These are phyloP conservation scores for Emydoidea blandingii DNA, from an alignment of 2,797 vertebrate genomes.

Conservation along the genomic window DNA sequence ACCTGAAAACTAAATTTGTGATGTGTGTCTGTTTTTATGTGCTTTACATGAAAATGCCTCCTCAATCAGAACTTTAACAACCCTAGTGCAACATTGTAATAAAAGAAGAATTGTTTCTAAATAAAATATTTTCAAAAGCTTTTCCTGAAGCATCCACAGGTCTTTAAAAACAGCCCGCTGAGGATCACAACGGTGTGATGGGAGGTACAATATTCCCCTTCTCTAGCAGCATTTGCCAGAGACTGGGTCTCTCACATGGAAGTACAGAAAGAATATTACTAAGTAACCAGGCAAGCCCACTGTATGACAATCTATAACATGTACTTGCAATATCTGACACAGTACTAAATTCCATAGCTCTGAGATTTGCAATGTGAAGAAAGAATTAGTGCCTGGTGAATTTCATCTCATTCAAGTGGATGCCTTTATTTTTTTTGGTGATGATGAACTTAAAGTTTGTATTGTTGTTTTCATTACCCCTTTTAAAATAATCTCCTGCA, in stretches of 20 bases:
- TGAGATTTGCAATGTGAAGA: background rate
- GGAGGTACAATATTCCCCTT: background rate
- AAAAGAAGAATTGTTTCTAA: background rate
- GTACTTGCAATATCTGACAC: background rate
- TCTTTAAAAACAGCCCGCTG: background rate
- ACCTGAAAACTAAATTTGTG: background rate
- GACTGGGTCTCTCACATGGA: rapidly evolving
- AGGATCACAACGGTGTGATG: rapidly evolving
- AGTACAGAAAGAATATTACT: background rate
- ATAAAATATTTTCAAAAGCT: background rate
- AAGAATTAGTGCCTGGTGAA: background rate
- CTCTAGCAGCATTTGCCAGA: background rate
- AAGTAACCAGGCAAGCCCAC: background rate
- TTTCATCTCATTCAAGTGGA: background rate
- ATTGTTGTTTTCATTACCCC: slow-evolving; percentile 53
- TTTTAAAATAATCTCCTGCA: slow-evolving; percentile 67
- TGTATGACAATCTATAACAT: background rate
- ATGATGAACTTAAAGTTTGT: background rate
- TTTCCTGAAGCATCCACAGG: background rate
- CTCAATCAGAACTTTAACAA: background rate
- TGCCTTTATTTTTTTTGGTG: background rate
- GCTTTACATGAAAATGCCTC: background rate
- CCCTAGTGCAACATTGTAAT: background rate
- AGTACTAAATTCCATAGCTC: background rate
- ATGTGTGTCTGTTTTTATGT: background rate